Base-by-base conservation (phyloP, 1,140 invertebrate genomes). In the Pogonomyrmex barbatus region DNA sequence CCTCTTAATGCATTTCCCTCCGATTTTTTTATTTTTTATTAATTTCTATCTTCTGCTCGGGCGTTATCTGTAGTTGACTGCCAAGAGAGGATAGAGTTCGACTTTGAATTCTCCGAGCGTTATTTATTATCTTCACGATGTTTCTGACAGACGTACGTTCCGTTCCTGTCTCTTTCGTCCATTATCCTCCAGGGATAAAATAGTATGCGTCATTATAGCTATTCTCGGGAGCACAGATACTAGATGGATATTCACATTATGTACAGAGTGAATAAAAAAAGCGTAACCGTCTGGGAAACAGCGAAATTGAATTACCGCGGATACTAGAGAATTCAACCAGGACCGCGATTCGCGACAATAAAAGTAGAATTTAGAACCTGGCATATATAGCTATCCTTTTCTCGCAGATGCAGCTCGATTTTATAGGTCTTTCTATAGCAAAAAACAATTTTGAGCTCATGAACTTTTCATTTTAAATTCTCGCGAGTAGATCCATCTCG, bases 281-380 rank as follows among this genome's bases (percentile, higher is more conserved):
- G 5, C 17, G 52, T 36, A 36, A 30, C 24, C 75, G 54, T 24
- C 30, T 12, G 56, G n/a, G 2, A 81, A 81, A 85, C 62, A 62
- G 17, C 47, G 52, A 86, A 86, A 86, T 63, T 86, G 77, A 81
- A 86, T 86, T 86, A 86, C 12, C 9, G 47, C 45, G 42, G 52
- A 78, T 68, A 76, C 30, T 50, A 47, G 78, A 71, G 54, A 82
- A 71, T 56, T 0, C 62, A 79, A 65, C 36, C 60, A 50, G 50
- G 12, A 68, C 54, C 78, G 52, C 39, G 30, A 17, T n/a, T 52
- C 50, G 54, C 30, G 67, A 75, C 79, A 76, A 84, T 65, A 84
- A 84, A 73, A 84, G 56, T 5, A 33, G n/a, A 77, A 63, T 65
- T 77, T 63, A 75, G 47, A 84, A 47, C 42, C 33, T 1, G 47